Percentiles rank a stretch among this genome's conserved stretches.
Conservation (phyloP, 2,113 vertebrate genomes). For the Phylloscopus trochiloides region DNA sequence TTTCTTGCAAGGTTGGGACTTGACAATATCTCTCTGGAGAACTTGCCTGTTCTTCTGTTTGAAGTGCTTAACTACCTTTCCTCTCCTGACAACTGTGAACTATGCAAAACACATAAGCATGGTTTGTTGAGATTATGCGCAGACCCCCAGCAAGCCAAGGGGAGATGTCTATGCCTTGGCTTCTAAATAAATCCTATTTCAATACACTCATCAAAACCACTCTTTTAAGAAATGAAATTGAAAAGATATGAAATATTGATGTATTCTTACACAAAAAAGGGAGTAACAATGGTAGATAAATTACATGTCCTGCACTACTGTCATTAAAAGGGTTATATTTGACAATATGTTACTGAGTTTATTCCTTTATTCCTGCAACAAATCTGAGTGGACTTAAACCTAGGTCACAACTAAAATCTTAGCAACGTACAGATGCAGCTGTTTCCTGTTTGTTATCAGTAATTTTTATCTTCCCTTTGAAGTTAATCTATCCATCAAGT, state of each 20-base stretch:
- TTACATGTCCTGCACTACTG: neutral
- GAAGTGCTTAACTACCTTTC: neutral
- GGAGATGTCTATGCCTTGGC: neutral
- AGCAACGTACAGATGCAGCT: neutral
- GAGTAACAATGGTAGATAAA: neutral
- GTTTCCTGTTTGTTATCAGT: neutral
- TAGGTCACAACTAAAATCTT: neutral
- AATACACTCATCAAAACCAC: neutral
- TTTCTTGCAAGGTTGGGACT: neutral
- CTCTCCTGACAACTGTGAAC: neutral
- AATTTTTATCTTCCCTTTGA: slow-evolving; percentile 12
- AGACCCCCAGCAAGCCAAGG: neutral
- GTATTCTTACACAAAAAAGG: neutral
- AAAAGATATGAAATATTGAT: neutral
- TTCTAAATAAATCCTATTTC: neutral
- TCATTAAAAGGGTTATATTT: neutral
- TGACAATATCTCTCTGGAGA: neutral
- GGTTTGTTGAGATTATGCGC: neutral
- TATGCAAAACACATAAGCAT: neutral
- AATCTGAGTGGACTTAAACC: neutral
- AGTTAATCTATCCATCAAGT: neutral
- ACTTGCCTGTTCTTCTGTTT: neutral
- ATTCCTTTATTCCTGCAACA: neutral
- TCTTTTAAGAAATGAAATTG: neutral
- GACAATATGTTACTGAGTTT: neutral